Percentiles rank a stretch among this genome's conserved stretches.
These are phyloP conservation scores for Psittacus erithacus DNA, from an alignment of 2,113 vertebrate species.

Conservation along the genomic window DNA sequence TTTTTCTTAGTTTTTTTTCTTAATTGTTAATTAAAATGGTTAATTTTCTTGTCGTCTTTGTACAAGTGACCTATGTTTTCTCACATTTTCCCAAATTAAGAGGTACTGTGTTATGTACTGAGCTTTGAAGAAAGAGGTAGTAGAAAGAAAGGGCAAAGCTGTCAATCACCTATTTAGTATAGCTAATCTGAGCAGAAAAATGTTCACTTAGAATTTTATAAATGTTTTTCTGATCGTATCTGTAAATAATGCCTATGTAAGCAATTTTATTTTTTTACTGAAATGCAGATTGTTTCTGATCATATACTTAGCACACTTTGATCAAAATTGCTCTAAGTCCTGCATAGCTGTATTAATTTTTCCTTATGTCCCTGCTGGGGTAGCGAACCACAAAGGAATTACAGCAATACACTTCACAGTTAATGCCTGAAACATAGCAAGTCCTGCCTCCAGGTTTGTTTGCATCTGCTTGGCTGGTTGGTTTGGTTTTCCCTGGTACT, in stretches of 20 bases:
- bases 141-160: background rate
- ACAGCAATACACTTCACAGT: background rate
- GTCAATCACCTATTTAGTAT: background rate
- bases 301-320: background rate
- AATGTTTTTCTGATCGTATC: background rate
- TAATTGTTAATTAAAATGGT: background rate
- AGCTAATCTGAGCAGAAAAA: background rate
- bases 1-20: background rate
- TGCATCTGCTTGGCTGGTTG: background rate
- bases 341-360: background rate
- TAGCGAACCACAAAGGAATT: background rate
- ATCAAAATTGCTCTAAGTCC: background rate
- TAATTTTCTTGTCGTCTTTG: background rate
- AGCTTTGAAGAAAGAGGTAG: background rate
- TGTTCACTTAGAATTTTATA: background rate
- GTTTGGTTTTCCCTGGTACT: background rate
- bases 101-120: background rate
- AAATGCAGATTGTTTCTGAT: background rate
- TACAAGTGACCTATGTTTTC: background rate
- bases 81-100: background rate
- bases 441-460: background rate
- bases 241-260: background rate
- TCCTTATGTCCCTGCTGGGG: background rate
- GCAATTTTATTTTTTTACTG: background rate
- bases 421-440: background rate